Percentiles rank a stretch among this genome's conserved stretches.
These are phyloP conservation scores for Rhyacophila brunnea DNA, from an alignment of 1,140 invertebrate species.

Conservation along the genomic window DNA sequence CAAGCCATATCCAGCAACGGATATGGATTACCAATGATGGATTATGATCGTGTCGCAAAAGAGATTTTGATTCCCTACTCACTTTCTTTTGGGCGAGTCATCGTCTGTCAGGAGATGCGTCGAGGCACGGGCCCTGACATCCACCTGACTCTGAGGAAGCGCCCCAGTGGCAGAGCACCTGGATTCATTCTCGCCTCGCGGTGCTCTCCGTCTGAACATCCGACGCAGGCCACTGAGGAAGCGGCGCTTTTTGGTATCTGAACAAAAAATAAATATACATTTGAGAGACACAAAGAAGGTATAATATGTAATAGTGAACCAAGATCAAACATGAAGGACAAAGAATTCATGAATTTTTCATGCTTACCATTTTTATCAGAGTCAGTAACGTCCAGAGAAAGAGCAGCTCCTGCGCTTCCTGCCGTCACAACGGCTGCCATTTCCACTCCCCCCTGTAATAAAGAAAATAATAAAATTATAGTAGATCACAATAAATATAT, in stretches of 20 bases:
- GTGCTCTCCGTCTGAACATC: constrained; percentile 63
- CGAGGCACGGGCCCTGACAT: constrained; percentile 33
- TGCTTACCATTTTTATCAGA: constrained; percentile 32
- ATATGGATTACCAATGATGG: neutral
- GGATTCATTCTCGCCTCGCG: constrained; percentile 46
- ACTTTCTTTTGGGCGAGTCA: constrained; percentile 54
- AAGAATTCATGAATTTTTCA: too few species aligned
- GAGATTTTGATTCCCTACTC: too few species aligned
- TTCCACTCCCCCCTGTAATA: too few species aligned
- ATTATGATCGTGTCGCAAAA: neutral
- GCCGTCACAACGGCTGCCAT: constrained; percentile 1
- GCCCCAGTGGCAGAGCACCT: constrained; percentile 58
- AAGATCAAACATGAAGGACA: too few species aligned
- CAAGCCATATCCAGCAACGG: neutral
- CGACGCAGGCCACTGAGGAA: constrained; percentile 67
- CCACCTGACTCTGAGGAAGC: constrained; percentile 61
- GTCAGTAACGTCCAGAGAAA: constrained; percentile 24
- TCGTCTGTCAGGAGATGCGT: constrained; percentile 41
- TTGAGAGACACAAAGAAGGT: too few species aligned
- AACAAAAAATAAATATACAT: too few species aligned
- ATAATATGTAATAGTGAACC: too few species aligned
- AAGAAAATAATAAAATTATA: too few species aligned
- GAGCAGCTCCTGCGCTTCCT: constrained; percentile 23
- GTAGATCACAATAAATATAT: too few species aligned
- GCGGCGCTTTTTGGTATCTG: constrained; percentile 65